Percentiles rank a stretch among this genome's conserved stretches.
These are phyloP conservation scores for Dasypus novemcinctus DNA, from an alignment of 2,113 vertebrate species.

Conservation along the genomic window DNA sequence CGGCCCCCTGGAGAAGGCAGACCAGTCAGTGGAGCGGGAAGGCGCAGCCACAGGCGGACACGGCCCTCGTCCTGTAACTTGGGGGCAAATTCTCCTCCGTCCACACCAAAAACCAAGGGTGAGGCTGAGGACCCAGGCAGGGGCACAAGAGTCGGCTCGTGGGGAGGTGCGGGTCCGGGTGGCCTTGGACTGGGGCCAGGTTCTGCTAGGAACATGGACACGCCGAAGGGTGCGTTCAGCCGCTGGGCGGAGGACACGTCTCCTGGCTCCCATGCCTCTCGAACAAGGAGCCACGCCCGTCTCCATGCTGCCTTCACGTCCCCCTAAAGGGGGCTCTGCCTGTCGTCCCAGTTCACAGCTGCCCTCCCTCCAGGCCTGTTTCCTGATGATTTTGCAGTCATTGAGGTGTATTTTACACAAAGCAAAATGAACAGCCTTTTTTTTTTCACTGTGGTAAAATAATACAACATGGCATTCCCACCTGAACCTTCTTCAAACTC, in stretches of 20 bases:
- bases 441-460: no score
- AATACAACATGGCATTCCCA: no score
- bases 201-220: not conserved
- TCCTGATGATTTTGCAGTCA: not conserved
- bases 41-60: not conserved
- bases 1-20: not conserved
- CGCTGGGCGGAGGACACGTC: not conserved
- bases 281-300: not conserved
- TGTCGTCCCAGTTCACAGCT: not conserved
- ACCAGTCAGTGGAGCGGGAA: rapidly evolving
- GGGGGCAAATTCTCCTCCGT: not conserved
- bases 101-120: not conserved
- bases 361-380: not conserved
- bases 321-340: not conserved
- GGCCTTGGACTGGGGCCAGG: not conserved
- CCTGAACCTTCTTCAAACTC: no score
- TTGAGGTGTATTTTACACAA: rapidly evolving
- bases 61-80: no score
- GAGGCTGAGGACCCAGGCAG: not conserved
- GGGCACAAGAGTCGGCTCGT: rapidly evolving
- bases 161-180: not conserved
- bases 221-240: not conserved
- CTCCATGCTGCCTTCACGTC: not conserved
- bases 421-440: not conserved
- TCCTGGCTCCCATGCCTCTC: not conserved